Evolutionary conservation across 1,140 invertebrate genomes (phyloP).

Genomic region (Anastrepha obliqua): DNA sequence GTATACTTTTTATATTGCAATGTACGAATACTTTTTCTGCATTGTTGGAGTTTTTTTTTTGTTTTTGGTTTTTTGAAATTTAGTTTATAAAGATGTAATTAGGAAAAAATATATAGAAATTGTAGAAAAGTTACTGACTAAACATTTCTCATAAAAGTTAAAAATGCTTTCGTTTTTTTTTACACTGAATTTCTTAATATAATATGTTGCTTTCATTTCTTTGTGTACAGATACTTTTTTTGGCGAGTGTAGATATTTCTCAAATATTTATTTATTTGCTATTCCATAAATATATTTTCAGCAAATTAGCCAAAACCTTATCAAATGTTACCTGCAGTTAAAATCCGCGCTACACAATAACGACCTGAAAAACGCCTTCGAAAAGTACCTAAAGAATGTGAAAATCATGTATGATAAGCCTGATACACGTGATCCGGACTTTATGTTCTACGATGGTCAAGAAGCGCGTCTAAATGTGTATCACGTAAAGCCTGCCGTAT

Average conservation of each 20-base stretch:
- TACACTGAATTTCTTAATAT: too few species aligned
- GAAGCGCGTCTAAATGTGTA: conserved; percentile 89
- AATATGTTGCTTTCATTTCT: too few species aligned
- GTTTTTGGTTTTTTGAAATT: too few species aligned
- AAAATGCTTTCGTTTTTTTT: too few species aligned
- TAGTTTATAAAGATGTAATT: too few species aligned
- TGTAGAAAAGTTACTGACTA: too few species aligned
- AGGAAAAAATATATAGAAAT: too few species aligned
- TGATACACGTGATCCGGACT: conserved; percentile 93
- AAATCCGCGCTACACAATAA: conserved; percentile 71
- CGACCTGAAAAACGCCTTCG: conserved; percentile 81
- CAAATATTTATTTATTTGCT: neutral
- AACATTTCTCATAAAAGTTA: too few species aligned
- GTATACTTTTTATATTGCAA: too few species aligned
- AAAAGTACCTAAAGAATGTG: conserved; percentile 85
- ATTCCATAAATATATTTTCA: conserved; percentile 55
- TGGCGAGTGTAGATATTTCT: too few species aligned
- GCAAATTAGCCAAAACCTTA: conserved; percentile 66
- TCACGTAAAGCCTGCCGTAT: conserved; percentile 97
- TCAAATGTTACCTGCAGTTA: conserved; percentile 66
- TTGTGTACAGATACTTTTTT: neutral
- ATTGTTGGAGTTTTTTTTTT: too few species aligned
- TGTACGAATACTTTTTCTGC: too few species aligned
- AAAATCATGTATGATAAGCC: conserved; percentile 81
- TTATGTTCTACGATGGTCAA: conserved; percentile 91